Conservation (phyloP, 2,888 invertebrate genomes). For the Bimastos eiseni region DNA sequence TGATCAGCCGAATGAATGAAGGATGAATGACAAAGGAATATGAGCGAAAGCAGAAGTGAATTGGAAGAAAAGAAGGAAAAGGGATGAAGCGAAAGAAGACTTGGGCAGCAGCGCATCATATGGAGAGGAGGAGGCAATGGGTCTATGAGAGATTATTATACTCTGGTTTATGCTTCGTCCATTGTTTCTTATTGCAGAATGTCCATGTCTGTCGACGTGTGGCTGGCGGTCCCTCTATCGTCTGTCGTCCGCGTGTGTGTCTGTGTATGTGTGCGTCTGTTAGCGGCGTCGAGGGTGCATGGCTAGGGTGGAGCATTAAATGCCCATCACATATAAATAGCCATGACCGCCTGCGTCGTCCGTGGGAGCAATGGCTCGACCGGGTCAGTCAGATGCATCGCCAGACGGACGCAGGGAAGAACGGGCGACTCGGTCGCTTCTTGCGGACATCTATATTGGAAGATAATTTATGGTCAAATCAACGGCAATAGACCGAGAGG, state of each 20-base stretch:
- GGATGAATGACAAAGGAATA: not conserved
- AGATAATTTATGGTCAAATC: conserved; percentile 13
- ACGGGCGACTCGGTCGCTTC: conserved; percentile 6
- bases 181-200: not conserved
- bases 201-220: not conserved
- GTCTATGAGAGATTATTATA: not conserved
- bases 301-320: conserved; percentile 3
- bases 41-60: not conserved
- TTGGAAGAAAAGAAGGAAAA: not conserved
- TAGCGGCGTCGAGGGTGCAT: not conserved
- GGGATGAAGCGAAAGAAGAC: not conserved
- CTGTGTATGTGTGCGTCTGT: not conserved
- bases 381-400: not conserved
- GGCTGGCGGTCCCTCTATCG: too few species aligned
- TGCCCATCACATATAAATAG: conserved; percentile 6
- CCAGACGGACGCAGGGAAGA: not conserved
- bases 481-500: conserved; percentile 13
- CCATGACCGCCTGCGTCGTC: not conserved
- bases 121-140: not conserved
- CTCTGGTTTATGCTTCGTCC: not conserved
- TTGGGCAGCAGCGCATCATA: not conserved
- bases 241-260: too few species aligned
- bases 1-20: not conserved
- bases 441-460: conserved; percentile 13
- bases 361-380: not conserved